phyloP scores from a whole-genome alignment of 2,113 vertebrate genomes.

The Ceratotherium simum region DNA sequence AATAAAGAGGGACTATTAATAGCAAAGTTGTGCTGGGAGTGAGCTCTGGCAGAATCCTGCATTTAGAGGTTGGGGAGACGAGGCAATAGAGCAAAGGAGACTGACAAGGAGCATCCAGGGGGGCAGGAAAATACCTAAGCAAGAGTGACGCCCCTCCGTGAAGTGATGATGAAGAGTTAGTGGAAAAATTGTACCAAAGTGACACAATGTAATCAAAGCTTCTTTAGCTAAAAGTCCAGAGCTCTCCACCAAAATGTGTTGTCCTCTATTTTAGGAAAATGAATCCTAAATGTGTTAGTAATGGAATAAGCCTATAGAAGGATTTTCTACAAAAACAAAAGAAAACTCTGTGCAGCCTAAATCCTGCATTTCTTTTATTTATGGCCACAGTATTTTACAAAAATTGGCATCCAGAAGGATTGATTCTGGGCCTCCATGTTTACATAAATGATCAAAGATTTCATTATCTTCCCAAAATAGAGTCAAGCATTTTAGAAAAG shows the following conservation, averaged over 20 bases:
- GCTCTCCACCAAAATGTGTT: not conserved
- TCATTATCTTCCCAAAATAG: conserved; percentile 65
- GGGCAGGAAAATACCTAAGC: not conserved
- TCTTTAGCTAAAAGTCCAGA: not conserved
- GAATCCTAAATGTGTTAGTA: not conserved
- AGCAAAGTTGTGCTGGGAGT: not conserved
- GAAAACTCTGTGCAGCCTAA: not conserved
- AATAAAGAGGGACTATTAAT: not conserved
- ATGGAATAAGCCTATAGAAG: not conserved
- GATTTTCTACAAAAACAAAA: not conserved
- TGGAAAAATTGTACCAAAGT: not conserved
- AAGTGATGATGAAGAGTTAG: not conserved
- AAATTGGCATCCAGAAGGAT: not conserved
- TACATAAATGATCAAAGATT: conserved; percentile 63
- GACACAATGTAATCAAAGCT: not conserved
- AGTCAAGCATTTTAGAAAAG: conserved; percentile 61
- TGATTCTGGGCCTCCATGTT: not conserved
- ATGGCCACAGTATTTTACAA: not conserved
- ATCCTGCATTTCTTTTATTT: not conserved
- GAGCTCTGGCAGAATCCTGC: not conserved
- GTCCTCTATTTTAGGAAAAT: conserved; percentile 21
- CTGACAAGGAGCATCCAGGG: not conserved
- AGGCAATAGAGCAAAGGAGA: not conserved
- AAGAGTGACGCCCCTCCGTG: accelerated
- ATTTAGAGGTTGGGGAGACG: not conserved